These are phyloP conservation scores for Phaethornis superciliosus DNA, from an alignment of 2,113 vertebrate genomes.

Conservation along the genomic window DNA sequence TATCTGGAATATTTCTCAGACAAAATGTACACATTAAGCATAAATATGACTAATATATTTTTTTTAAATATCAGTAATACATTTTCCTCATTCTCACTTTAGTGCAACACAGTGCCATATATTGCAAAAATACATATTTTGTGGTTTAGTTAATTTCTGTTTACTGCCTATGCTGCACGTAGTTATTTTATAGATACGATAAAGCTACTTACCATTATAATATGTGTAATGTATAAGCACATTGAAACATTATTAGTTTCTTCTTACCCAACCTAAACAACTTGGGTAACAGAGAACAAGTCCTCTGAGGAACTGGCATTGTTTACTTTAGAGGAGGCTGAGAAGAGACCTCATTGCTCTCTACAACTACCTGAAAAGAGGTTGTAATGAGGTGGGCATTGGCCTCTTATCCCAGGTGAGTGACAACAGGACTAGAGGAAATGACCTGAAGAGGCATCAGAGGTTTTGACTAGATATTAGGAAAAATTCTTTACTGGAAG, in stretches of 20 bases:
- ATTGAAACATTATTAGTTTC: not conserved
- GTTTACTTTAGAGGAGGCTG: too few relatives aligned
- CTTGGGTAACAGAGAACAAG: too few relatives aligned
- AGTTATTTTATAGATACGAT: not conserved
- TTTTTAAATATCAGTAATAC: not conserved
- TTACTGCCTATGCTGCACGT: not conserved
- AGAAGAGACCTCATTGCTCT: too few relatives aligned
- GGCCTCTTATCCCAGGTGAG: too few relatives aligned
- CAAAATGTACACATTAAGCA: not conserved
- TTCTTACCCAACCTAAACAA: not conserved
- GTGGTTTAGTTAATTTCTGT: not conserved
- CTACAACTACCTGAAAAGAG: too few relatives aligned
- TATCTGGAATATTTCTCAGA: not conserved
- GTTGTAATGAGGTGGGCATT: too few relatives aligned
- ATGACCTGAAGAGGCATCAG: too few relatives aligned
- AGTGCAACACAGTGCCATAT: not conserved
- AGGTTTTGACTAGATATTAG: too few relatives aligned
- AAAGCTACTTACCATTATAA: not conserved
- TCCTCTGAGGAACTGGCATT: too few relatives aligned
- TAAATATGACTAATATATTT: not conserved
- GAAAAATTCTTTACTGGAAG: too few relatives aligned
- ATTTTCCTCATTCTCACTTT: not conserved
- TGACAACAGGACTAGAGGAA: too few relatives aligned
- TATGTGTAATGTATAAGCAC: not conserved
- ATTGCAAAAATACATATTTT: too few relatives aligned